Evolutionary conservation across 1,140 invertebrate genomes (phyloP), one percentile per base, ranked within the genome.

Genomic region (Drosophila pseudoobscura): DNA sequence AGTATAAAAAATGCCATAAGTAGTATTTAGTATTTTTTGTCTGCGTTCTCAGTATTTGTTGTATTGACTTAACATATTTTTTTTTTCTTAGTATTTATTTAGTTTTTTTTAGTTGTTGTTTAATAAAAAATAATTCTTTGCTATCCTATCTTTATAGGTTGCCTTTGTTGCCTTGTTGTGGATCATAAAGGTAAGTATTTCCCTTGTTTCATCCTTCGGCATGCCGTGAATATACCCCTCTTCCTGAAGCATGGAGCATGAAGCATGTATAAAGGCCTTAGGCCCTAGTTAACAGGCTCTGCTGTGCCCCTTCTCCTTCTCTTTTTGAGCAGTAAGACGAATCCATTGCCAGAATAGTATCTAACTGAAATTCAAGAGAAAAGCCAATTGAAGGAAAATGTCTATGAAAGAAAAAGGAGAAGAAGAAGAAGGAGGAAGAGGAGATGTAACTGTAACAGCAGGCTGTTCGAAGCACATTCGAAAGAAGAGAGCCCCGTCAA

Each of bases 351-450:
- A 35, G 69, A 79, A 65, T 75, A 63, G 44, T 56, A 82, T 35
- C 45, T 72, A 71, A 63, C 17, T 56, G 55, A 71, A 75, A 50
- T 87, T 88, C 70, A 46, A 52, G 61, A 43, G 74, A 68, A 78
- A 82, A 78, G 80, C 78, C 83, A 87, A 82, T 78, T 78, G 65
- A 69, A 59, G 49, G 35, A 15, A 61, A 85, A 66, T 55, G 51
- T 64, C 50, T 59, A 59, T 35, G 53, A 49, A 13, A 58, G 24
- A 26, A 26, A 4, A 24, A 24, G 24, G 24, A 24, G 24, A 24
- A 24, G 24, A 24, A 24, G 24, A 5, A 24, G 24, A 5, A 29
- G 5, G 11, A 41, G 15, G 17, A 31, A 5, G 11, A 13, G 11
- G 3, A 13, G 35, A 39, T 13, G 11, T 4, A 39, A 13, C 11